Conservation (phyloP, 2,888 invertebrate genomes). For the Lithophane leautieri region DNA sequence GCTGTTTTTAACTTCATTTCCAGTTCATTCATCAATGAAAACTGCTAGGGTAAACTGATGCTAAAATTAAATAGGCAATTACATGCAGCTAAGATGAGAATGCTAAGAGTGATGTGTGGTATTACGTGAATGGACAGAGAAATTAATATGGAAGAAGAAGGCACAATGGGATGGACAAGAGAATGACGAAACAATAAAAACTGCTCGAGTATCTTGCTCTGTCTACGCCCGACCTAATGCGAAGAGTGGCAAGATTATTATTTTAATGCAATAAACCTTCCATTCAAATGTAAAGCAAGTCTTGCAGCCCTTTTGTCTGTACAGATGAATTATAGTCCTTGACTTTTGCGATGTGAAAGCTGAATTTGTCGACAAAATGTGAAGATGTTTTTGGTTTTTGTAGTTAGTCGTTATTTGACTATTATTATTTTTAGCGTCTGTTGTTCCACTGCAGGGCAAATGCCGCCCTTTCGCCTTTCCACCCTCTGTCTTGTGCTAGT, state of each 20-base stretch:
- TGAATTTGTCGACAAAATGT: slow-evolving; percentile 29
- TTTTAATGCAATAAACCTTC: slow-evolving; percentile 78
- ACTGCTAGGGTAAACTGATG: not conserved
- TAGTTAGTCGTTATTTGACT: not conserved
- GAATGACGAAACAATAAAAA: not conserved
- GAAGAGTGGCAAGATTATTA: slow-evolving; percentile 72
- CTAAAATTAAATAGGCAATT: not conserved
- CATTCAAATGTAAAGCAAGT: slow-evolving; percentile 76
- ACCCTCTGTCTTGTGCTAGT: too few relatives aligned
- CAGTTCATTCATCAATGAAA: not conserved
- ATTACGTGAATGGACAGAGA: not conserved
- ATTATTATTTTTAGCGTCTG: too few relatives aligned
- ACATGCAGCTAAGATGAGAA: not conserved
- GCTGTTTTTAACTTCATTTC: not conserved
- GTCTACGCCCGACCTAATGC: slow-evolving; percentile 15
- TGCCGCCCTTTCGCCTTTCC: too few relatives aligned
- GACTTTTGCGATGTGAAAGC: slow-evolving; percentile 49
- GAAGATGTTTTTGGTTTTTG: slow-evolving; percentile 10
- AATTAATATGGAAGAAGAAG: not conserved
- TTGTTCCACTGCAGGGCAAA: too few relatives aligned
- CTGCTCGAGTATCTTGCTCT: not conserved
- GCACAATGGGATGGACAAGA: not conserved
- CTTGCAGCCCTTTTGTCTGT: slow-evolving; percentile 72
- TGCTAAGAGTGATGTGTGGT: not conserved
- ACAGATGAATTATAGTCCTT: slow-evolving; percentile 70